A percentile compares a stretch with the other conserved stretches of the same genome.
These are phyloP conservation scores for Tylochromis polylepis DNA, from an alignment of 2,113 vertebrate species.

Conservation along the genomic window DNA sequence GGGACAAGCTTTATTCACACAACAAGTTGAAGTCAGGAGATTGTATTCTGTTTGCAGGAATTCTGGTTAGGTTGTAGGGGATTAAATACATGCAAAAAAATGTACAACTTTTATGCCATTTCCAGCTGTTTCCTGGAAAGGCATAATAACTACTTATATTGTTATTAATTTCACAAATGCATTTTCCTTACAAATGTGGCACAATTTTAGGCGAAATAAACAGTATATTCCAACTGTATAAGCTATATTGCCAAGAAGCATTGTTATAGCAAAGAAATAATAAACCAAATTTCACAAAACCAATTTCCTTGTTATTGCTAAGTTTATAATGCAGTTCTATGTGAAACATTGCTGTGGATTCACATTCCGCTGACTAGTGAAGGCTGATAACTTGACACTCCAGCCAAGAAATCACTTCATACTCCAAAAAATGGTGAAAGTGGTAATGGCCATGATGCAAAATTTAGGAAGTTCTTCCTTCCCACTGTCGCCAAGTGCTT, in stretches of 20 bases:
- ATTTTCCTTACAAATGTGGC: not conserved
- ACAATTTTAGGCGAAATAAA: not conserved
- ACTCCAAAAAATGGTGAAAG: not conserved
- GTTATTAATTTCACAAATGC: not conserved
- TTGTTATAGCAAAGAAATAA: not conserved
- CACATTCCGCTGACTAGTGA: fast-evolving
- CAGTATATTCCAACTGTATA: not conserved
- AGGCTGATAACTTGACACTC: not conserved
- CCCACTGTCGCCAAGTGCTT: fast-evolving
- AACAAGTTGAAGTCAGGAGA: not conserved
- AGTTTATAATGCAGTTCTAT: not conserved
- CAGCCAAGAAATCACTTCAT: not conserved
- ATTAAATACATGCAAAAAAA: not conserved
- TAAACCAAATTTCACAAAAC: not conserved
- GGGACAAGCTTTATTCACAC: not conserved
- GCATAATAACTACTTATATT: not conserved
- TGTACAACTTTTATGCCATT: not conserved
- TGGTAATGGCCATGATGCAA: not conserved
- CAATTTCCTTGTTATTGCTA: not conserved
- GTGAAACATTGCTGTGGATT: not conserved
- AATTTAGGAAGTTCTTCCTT: not conserved
- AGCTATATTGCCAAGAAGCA: fast-evolving
- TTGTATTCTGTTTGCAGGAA: not conserved
- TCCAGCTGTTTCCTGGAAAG: not conserved
- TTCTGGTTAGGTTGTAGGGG: not conserved